These are phyloP conservation scores for Neosilurus mollespiculum DNA, from an alignment of 2,797 vertebrate species.

Conservation along the genomic window DNA sequence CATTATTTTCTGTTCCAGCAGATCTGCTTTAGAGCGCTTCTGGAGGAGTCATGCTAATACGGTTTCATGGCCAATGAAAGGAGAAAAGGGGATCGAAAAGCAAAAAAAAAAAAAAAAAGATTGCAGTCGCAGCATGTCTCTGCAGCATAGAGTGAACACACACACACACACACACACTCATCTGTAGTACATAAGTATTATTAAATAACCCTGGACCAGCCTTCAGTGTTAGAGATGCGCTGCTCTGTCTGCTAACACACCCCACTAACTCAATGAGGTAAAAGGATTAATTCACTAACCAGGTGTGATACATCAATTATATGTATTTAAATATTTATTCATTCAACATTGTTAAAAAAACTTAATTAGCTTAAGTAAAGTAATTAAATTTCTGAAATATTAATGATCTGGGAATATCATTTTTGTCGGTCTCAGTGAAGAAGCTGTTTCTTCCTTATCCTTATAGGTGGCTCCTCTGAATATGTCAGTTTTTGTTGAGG, in stretches of 20 bases:
- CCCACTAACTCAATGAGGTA: neutral
- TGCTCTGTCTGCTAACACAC: neutral
- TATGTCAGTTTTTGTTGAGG: neutral
- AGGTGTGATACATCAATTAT: neutral
- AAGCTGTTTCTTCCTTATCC: too few species aligned
- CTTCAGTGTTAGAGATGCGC: neutral
- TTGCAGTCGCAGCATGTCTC: neutral
- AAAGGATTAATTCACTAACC: neutral
- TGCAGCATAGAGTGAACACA: neutral
- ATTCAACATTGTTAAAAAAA: neutral
- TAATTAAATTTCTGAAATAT: neutral
- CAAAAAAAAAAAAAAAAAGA: too few species aligned
- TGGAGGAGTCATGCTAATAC: conserved; percentile 17
- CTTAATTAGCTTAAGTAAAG: neutral
- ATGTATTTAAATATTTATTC: neutral
- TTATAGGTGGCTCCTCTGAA: neutral
- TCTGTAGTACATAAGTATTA: neutral
- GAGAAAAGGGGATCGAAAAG: neutral
- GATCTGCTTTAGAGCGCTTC: neutral
- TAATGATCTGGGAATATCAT: neutral
- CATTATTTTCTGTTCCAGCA: conserved; percentile 19
- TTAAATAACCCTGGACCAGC: neutral
- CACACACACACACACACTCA: neutral
- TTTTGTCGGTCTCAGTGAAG: too few species aligned
- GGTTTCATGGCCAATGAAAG: conserved; percentile 11